Percentiles rank a stretch among this genome's conserved stretches.
These are phyloP conservation scores for Malurus leucopterus DNA, from an alignment of 2,797 vertebrate species.

Conservation along the genomic window DNA sequence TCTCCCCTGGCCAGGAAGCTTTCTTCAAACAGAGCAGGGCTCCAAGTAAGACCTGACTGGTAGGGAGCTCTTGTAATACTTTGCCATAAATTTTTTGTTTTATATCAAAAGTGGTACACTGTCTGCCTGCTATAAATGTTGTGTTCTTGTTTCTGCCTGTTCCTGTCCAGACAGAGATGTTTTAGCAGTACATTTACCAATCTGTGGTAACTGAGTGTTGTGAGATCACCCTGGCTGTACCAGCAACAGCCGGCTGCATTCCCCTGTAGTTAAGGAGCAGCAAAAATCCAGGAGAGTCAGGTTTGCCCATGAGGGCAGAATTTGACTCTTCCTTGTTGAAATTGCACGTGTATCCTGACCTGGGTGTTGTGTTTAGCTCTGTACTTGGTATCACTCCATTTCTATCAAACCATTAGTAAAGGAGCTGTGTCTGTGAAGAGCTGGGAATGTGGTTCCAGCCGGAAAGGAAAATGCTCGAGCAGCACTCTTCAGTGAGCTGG, in stretches of 20 bases:
- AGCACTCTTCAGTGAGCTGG: background rate
- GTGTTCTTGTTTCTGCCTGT: background rate
- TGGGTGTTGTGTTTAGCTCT: rapidly evolving
- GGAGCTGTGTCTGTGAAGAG: background rate
- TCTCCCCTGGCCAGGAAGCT: background rate
- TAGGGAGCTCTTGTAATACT: background rate
- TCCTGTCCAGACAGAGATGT: background rate
- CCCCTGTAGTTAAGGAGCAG: background rate
- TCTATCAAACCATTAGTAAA: background rate
- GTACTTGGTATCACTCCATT: background rate
- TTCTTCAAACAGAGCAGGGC: background rate
- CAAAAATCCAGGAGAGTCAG: background rate
- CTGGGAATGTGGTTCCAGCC: background rate
- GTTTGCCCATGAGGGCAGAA: background rate
- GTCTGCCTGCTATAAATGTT: background rate
- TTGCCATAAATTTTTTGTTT: background rate
- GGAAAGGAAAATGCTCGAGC: rapidly evolving
- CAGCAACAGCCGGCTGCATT: background rate
- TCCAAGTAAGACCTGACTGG: background rate
- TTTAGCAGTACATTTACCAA: background rate
- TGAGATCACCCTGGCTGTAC: background rate
- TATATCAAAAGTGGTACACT: background rate
- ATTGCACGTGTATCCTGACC: background rate
- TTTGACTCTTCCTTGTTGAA: background rate
- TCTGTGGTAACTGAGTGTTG: background rate